These are phyloP conservation scores for Drepana falcataria DNA, from an alignment of 2,888 invertebrate genomes.

Conservation along the genomic window DNA sequence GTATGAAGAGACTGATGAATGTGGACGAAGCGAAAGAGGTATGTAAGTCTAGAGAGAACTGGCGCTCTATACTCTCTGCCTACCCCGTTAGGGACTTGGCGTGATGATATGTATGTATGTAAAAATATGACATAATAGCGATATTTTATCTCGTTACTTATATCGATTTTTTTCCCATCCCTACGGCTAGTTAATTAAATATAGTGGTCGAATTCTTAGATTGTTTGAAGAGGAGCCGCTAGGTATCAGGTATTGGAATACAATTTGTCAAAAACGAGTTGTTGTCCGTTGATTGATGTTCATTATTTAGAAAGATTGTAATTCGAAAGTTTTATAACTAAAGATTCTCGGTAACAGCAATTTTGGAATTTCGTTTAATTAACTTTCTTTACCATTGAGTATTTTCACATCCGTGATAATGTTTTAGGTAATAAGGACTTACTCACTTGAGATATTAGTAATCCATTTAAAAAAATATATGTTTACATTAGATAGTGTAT, in stretches of 20 bases:
- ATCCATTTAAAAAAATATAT: not conserved
- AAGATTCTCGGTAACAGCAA: not conserved
- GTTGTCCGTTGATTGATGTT: not conserved
- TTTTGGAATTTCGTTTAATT: not conserved
- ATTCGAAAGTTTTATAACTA: conserved; percentile 1
- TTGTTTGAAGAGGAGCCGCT: not conserved
- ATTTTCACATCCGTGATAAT: not conserved
- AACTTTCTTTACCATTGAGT: not conserved
- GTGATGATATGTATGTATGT: too few species aligned
- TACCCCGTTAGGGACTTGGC: too few species aligned
- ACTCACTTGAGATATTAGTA: not conserved
- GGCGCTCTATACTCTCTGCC: too few species aligned
- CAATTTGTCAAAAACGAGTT: not conserved
- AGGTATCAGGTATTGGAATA: not conserved
- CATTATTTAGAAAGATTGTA: not conserved
- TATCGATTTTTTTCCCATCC: too few species aligned
- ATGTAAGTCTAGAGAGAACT: too few species aligned
- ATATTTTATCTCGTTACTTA: too few species aligned
- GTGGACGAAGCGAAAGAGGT: too few species aligned
- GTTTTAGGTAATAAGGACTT: not conserved
- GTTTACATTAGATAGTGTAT: too few species aligned
- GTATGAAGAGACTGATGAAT: too few species aligned
- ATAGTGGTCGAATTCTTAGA: not conserved
- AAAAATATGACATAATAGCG: too few species aligned
- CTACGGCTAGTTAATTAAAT: too few species aligned